phyloP scores from a whole-genome alignment of 2,113 vertebrate species.

The Bubo bubo region DNA sequence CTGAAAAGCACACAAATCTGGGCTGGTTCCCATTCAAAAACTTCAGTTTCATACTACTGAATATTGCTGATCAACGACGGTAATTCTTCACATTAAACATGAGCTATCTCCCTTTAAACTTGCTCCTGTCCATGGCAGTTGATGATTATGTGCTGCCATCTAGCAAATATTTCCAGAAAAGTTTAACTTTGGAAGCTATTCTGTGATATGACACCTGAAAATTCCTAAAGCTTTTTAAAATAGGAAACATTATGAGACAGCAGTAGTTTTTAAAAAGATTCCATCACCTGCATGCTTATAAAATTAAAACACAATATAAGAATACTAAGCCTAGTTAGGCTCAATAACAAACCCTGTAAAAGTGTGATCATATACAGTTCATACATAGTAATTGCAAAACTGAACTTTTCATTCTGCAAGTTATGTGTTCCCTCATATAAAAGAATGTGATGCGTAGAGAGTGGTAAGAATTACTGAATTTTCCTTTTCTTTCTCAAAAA shows the following conservation, averaged over 20 bases:
- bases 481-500: not conserved
- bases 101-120: not conserved
- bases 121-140: not conserved
- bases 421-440: not conserved
- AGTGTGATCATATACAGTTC: not conserved
- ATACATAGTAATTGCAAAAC: not conserved
- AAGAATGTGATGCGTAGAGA: fast-evolving
- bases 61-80: not conserved
- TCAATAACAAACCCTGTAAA: not conserved
- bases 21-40: not conserved
- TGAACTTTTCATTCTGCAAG: not conserved
- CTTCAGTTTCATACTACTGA: not conserved
- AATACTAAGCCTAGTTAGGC: not conserved
- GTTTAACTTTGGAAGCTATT: not conserved
- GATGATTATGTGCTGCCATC: constrained; percentile 71
- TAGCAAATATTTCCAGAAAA: constrained; percentile 57
- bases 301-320: not conserved
- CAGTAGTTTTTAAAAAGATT: fast-evolving
- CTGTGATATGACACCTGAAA: not conserved
- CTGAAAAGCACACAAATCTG: not conserved
- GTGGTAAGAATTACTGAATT: not conserved
- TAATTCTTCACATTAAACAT: not conserved
- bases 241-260: not conserved
- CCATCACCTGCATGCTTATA: not conserved
- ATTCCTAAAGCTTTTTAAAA: not conserved